A percentile compares a stretch with the other conserved stretches of the same genome.
Evolutionary conservation across 1,140 invertebrate species (phyloP).

Genomic region (Drosophila malerkotliana): DNA sequence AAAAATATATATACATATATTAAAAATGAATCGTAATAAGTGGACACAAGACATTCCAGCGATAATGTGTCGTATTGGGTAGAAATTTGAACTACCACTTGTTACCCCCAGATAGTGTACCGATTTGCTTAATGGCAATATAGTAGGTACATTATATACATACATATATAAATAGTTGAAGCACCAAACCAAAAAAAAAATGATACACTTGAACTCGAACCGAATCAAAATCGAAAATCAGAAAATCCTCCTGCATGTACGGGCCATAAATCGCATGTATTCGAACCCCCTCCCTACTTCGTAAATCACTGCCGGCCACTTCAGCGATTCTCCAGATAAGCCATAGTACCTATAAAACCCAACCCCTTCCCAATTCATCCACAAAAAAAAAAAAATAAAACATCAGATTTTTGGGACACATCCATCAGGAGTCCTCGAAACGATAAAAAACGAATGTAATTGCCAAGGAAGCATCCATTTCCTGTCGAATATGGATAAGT

Average conservation of each 20-base stretch:
- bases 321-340: slow-evolving; percentile 3
- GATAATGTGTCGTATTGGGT: not conserved
- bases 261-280: slow-evolving; percentile 3
- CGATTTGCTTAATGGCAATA: not conserved
- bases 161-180: slow-evolving; percentile 19
- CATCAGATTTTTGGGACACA: not conserved
- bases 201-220: not conserved
- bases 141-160: not conserved
- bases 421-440: slow-evolving; percentile 1
- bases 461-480: slow-evolving; percentile 10
- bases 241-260: slow-evolving; percentile 4
- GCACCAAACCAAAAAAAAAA: not conserved
- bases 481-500: slow-evolving; percentile 9
- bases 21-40: slow-evolving; percentile 5
- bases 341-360: not conserved
- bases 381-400: too few relatives aligned
- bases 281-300: not conserved
- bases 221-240: not conserved
- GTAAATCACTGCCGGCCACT: slow-evolving; percentile 5
- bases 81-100: not conserved
- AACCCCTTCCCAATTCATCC: too few relatives aligned
- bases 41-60: slow-evolving; percentile 5
- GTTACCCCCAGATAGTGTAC: not conserved
- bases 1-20: too few relatives aligned
- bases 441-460: slow-evolving; percentile 4